These are phyloP conservation scores for Zoanthus sociatus DNA, from an alignment of 92 coral and sea anemone genomes.

Conservation along the genomic window DNA sequence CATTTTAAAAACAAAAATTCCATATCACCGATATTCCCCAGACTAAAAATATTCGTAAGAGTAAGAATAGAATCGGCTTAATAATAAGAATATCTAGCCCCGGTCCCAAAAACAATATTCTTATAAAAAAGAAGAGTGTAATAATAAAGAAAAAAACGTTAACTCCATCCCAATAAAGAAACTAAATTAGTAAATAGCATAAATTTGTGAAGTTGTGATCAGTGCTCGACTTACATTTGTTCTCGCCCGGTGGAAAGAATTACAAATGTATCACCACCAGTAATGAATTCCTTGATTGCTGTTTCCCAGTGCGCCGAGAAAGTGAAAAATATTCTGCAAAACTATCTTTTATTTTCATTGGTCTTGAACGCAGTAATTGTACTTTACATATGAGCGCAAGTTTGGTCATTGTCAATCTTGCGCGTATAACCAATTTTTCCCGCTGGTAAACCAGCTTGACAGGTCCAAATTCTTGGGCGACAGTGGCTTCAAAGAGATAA, in stretches of 20 bases:
- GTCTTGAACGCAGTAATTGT: neutral
- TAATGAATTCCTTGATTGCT: neutral
- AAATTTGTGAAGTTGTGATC: neutral
- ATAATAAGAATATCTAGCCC: too few relatives aligned
- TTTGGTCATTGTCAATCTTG: neutral
- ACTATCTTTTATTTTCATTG: neutral
- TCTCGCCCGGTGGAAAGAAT: neutral
- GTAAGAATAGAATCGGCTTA: too few relatives aligned
- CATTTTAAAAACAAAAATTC: too few relatives aligned
- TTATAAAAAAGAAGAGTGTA: too few relatives aligned
- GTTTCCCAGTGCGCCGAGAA: neutral
- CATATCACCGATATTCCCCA: too few relatives aligned
- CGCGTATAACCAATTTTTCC: neutral
- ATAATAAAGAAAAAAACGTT: too few relatives aligned
- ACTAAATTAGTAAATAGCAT: too few relatives aligned
- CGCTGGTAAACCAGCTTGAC: neutral
- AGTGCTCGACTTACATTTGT: neutral
- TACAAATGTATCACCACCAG: neutral
- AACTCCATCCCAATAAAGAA: neutral
- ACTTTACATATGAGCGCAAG: neutral
- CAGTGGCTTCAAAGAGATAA: neutral
- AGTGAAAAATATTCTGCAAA: neutral
- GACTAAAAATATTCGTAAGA: too few relatives aligned
- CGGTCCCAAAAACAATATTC: too few relatives aligned
- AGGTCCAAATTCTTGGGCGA: neutral